Base-by-base conservation (phyloP, 1,140 invertebrate genomes). In the Brachystomella parvula region DNA sequence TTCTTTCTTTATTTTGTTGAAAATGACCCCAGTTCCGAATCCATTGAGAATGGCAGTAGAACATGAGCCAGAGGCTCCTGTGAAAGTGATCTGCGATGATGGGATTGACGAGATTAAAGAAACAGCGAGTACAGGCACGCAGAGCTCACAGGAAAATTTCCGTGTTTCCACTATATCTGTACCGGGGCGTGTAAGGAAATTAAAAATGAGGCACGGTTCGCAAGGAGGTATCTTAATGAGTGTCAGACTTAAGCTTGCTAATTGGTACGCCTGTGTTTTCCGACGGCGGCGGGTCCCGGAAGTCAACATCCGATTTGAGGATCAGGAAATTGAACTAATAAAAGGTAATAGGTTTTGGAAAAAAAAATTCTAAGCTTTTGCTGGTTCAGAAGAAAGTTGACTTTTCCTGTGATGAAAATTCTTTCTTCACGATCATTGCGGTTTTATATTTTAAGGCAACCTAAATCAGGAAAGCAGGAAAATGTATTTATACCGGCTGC, bases 241-340 rank as follows among this genome's bases (percentile, higher is more conserved):
- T 47, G 3, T 65, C 1, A 53, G 64, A 15, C 28, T 59, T 15
- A 65, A 65, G 35, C 31, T 65, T 26, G 6, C 56, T 39, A 28
- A 32, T 59, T 65, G 53, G 64, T 65, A 32, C 28, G 53, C 53
- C 19, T 29, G 56, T 35, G 28, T 44, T 12, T 30, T 58, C 28
- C 59, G 44, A 1, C 35, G 57, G 28, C 21, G 21, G 3, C 33
- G 56, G 30, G 24, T 39, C 26, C 47, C 21, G 12, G 21, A 35
- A 30, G 21, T 15, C 17, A 49, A 63, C n/a, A 65, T 33, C 31
- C 61, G 65, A 2, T 70, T 67, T 56, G 69, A 61, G 47, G 69
- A 70, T 44, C 69, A 70, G 62, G 65, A 70, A 57, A 57, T 70
- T 47, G 69, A 70, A 47, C 63, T 70, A 12, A 63, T 70, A 32